phyloP scores from a whole-genome alignment of 2,797 vertebrate genomes.

The Gallinago nigripennis region DNA sequence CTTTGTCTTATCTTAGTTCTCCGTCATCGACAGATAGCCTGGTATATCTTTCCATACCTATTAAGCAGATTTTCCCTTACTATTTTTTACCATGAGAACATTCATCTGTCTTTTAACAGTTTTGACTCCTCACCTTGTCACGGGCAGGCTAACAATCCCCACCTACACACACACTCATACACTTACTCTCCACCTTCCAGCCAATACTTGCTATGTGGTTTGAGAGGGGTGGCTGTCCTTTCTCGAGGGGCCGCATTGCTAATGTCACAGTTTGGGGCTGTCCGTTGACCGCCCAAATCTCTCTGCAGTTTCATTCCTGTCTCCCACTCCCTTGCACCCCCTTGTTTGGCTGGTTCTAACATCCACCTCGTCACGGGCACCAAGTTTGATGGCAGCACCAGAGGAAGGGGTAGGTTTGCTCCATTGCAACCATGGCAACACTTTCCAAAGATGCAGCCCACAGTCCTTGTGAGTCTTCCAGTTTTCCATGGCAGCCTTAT shows the following conservation, averaged over 20 bases:
- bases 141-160: not conserved
- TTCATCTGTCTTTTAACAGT: not conserved
- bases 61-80: not conserved
- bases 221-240: not conserved
- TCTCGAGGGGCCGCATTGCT: not conserved
- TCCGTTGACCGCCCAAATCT: not conserved
- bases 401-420: not conserved
- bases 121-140: not conserved
- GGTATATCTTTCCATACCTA: not conserved
- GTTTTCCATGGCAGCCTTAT: constrained; percentile 22
- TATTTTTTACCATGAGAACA: not conserved
- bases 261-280: not conserved
- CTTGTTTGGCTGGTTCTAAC: not conserved
- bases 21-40: not conserved
- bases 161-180: not conserved
- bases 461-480: constrained; percentile 28
- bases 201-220: not conserved
- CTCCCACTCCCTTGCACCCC: not conserved
- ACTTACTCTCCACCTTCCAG: not conserved
- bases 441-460: constrained; percentile 29
- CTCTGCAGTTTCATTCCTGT: not conserved
- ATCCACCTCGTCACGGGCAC: not conserved
- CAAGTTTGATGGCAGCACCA: not conserved
- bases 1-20: not conserved
- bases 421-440: constrained; percentile 57